Base-by-base conservation (phyloP, 2,888 invertebrate species). In the Antheraea assamensis region DNA sequence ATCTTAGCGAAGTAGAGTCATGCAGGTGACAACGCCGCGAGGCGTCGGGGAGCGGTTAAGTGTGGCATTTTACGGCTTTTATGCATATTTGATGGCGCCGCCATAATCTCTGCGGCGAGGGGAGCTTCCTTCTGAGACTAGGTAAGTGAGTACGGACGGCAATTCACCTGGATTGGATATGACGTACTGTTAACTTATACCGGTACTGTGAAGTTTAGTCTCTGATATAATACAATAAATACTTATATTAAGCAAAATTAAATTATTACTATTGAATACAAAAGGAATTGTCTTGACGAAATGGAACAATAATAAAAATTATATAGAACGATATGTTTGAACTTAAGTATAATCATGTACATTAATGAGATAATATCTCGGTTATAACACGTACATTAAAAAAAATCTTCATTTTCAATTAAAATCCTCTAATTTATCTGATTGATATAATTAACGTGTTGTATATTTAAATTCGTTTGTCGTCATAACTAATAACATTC, bases 21-120 rank as follows among this genome's bases (percentile, higher is more conserved):
- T 84, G 84, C 92, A 91, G 91, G 91, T 91, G 92, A 89, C 90
- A 89, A 85, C 88, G 87, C 85, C 83, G 85, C 83, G 83, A 78
- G 83, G 87, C 88, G 90, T 81, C 87, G 87, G 89, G 88, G 88
- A 87, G 90, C 92, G 91, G 92, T 95, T 93, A 94, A 94, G 91
- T 93, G 93, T 90, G 92, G 89, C 92, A 94, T 94, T 94, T 94
- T 94, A 94, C 92, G 90, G 92, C 94, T 92, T 94, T 94, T 94
- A 93, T 95, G 95, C 95, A 95, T 95, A 95, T 94, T 95, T 95
- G 92, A 95, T 93, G 93, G 90, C 90, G 84, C 90, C 92, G 89
- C 91, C 93, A 94, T 94, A 94, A 94, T 94, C 94, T 93, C 88
- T 92, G 93, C 88, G 88, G 87, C 82, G 81, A 83, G 88, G 88